phyloP scores from a whole-genome alignment of 2,888 invertebrate genomes.

The Vanessa cardui region DNA sequence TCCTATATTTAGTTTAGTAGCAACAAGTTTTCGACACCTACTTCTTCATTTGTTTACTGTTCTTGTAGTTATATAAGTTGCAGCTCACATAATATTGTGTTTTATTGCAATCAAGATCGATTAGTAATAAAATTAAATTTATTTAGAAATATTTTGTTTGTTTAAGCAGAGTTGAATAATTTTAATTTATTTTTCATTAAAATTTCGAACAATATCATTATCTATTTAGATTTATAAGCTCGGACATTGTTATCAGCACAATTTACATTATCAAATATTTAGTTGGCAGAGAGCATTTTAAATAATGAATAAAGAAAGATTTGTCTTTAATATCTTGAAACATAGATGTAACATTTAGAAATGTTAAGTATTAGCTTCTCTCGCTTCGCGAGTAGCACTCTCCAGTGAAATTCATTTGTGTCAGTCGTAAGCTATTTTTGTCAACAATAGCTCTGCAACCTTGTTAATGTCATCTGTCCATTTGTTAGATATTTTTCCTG shows the following conservation, averaged over 20 bases:
- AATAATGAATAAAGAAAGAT: background rate
- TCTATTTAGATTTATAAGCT: no score
- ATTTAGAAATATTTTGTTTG: no score
- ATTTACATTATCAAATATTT: no score
- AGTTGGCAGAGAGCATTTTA: no score
- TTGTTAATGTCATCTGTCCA: conserved; percentile 34
- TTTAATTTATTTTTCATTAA: no score
- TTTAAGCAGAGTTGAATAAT: no score
- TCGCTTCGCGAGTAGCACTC: conserved; percentile 16
- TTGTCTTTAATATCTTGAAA: background rate
- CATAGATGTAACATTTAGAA: conserved; percentile 1
- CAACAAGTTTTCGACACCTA: background rate
- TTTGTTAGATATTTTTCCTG: conserved; percentile 10
- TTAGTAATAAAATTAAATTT: no score
- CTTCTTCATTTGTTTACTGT: background rate
- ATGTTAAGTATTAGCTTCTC: conserved; percentile 24
- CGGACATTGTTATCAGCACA: no score
- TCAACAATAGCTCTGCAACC: conserved; percentile 26
- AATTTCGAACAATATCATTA: no score
- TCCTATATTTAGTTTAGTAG: conserved; percentile 5
- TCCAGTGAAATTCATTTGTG: conserved; percentile 24
- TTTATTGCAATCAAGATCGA: no score
- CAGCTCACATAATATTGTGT: background rate
- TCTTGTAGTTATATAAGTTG: background rate
- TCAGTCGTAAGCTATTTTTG: conserved; percentile 33